Percentiles rank a stretch among this genome's conserved stretches.
Conservation (phyloP, 2,888 invertebrate genomes). For the Amblyjoppa fuscipennis region DNA sequence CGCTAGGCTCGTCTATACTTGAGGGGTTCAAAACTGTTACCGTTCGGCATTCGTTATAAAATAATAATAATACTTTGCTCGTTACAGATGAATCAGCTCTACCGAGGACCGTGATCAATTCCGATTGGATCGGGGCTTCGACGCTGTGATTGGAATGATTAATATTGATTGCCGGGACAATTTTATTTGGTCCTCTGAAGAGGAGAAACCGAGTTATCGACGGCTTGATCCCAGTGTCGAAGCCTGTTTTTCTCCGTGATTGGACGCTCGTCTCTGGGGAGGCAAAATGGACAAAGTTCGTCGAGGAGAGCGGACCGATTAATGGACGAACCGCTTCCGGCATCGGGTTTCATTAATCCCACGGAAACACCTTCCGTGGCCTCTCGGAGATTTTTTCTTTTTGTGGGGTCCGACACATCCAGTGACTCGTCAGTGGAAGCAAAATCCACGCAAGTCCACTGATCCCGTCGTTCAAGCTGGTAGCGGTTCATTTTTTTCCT, state of each 20-base stretch:
- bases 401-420: background rate
- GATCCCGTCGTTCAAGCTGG: background rate
- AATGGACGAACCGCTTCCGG: background rate
- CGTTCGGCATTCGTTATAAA: background rate
- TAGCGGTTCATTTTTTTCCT: background rate
- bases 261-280: background rate
- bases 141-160: slow-evolving; percentile 12
- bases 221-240: background rate
- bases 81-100: background rate
- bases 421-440: background rate
- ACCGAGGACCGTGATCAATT: slow-evolving; percentile 25
- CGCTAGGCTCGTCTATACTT: background rate
- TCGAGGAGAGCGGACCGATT: background rate
- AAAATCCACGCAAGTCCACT: background rate
- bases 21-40: background rate
- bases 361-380: background rate
- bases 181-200: background rate
- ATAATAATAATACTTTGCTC: background rate
- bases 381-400: background rate
- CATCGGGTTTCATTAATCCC: background rate
- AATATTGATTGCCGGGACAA: slow-evolving; percentile 24
- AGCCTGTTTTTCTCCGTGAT: background rate
- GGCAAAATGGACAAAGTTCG: background rate
- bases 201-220: background rate
- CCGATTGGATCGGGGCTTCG: background rate